Base-by-base conservation (phyloP, 1,140 invertebrate species). In the Anadara kagoshimensis region DNA sequence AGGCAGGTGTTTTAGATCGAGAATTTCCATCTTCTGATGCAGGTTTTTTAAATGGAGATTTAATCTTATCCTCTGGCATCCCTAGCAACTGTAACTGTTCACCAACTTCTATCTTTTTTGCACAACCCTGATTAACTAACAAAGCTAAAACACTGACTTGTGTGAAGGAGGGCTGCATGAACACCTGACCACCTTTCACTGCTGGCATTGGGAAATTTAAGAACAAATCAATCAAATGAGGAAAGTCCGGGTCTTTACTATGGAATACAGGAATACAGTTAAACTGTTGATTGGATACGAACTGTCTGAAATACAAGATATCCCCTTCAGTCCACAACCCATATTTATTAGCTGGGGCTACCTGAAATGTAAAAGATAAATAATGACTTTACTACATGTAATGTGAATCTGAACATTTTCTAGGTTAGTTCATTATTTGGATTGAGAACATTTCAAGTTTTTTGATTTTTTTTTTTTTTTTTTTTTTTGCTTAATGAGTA, bases 251-350 rank as follows among this genome's bases (percentile, higher is more conserved):
- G 16, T 62, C 44, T 11, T 24, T 51, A 22, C 29, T 56, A 16
- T 44, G 18, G 24, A 72, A 45, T n/a, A 65, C 20, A 24, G 64
- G 62, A 8, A 71, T 66, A 53, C 75, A 78, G 43, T 63, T 59
- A 54, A 79, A 63, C n/a, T 51, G 29, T 44, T 76, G 70, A 24
- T 44, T 57, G 1, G 24, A 18, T 1, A 76, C 69, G 56, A 69
- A 24, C 56, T 75, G 56, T 14, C 61, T 26, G 22, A 82, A 79
- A 11, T 43, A 41, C 0, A 62, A 61, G 3, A 79, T 74, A 24
- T 75, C 70, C n/a, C 61, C 61, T 62, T 79, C 75, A 18, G 80
- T 75, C 80, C 80, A 82, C 18, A 73, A 29, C n/a, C 71, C 69
- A 26, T 72, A 72, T 22, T 69, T 78, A 45, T 79, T 76, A 5